These are phyloP conservation scores for Natator depressus DNA, from an alignment of 2,113 vertebrate genomes.

Conservation along the genomic window DNA sequence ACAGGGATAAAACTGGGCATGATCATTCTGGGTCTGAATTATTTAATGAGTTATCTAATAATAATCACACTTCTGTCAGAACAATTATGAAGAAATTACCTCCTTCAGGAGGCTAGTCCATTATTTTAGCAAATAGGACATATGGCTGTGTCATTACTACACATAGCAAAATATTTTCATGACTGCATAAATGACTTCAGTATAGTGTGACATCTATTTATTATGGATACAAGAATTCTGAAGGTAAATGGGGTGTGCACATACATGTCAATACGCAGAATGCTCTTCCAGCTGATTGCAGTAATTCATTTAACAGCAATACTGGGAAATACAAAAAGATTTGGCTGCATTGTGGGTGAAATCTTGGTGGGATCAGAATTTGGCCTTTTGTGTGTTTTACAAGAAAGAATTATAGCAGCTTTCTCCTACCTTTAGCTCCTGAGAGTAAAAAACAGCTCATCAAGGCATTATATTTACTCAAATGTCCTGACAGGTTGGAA, in stretches of 20 bases:
- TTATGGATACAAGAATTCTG: not conserved
- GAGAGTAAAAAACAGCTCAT: not conserved
- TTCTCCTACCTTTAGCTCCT: not conserved
- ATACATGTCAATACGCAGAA: not conserved
- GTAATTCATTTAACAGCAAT: not conserved
- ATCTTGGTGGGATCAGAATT: not conserved
- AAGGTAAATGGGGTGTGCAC: not conserved
- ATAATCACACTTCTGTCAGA: not conserved
- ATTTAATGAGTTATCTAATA: not conserved
- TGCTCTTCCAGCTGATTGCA: not conserved
- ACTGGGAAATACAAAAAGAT: not conserved
- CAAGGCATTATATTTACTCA: not conserved
- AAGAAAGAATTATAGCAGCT: not conserved
- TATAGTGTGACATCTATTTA: not conserved
- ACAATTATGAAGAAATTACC: not conserved
- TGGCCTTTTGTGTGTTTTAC: not conserved
- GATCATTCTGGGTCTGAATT: not conserved
- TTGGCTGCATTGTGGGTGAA: not conserved
- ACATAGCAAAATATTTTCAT: not conserved
- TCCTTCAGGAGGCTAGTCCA: not conserved
- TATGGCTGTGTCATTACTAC: not conserved
- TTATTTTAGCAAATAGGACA: not conserved
- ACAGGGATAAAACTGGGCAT: not conserved
- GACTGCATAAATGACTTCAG: not conserved
- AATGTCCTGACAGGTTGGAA: rapidly evolving